Evolutionary conservation across 2,797 vertebrate genomes (phyloP).

Genomic region (Varecia variegata): DNA sequence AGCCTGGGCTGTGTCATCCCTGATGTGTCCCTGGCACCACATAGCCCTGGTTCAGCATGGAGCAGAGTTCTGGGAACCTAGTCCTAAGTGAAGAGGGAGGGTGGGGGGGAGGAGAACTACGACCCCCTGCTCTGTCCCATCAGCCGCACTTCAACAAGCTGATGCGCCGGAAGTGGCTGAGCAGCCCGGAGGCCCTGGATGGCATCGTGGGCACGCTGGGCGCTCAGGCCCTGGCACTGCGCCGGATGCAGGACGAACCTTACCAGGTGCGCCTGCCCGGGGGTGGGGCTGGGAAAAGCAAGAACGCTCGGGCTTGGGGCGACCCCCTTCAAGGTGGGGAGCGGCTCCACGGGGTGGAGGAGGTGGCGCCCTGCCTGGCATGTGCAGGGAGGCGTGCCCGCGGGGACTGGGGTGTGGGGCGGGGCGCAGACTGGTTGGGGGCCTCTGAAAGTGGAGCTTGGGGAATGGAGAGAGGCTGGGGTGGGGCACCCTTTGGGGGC

Average conservation of each 20-base stretch:
- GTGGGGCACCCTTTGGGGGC: background rate
- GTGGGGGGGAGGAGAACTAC: background rate
- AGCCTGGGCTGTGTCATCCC: background rate
- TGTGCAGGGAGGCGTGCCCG: background rate
- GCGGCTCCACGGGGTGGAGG: fast-evolving
- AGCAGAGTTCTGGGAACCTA: too few relatives aligned
- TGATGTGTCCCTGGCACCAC: background rate
- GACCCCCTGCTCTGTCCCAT: background rate
- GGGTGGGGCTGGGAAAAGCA: fast-evolving
- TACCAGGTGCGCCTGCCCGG: conserved; percentile 86
- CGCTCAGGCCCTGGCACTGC: conserved; percentile 88
- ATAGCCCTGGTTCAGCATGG: background rate
- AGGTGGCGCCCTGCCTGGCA: background rate
- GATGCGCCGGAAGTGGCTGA: conserved; percentile 93
- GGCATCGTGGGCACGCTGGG: conserved; percentile 88
- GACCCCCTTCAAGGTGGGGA: background rate
- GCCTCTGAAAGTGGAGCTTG: background rate
- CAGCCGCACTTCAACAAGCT: conserved; percentile 92
- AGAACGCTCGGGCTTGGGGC: background rate
- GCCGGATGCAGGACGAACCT: conserved; percentile 88
- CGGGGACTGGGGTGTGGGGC: background rate
- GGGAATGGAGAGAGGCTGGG: background rate
- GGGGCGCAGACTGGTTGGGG: background rate
- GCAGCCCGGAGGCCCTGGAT: conserved; percentile 88
- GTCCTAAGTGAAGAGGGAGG: background rate